Evolutionary conservation across 1,140 invertebrate species (phyloP), one percentile per base, ranked within the genome.

Genomic region (Kradibia gibbosae): DNA sequence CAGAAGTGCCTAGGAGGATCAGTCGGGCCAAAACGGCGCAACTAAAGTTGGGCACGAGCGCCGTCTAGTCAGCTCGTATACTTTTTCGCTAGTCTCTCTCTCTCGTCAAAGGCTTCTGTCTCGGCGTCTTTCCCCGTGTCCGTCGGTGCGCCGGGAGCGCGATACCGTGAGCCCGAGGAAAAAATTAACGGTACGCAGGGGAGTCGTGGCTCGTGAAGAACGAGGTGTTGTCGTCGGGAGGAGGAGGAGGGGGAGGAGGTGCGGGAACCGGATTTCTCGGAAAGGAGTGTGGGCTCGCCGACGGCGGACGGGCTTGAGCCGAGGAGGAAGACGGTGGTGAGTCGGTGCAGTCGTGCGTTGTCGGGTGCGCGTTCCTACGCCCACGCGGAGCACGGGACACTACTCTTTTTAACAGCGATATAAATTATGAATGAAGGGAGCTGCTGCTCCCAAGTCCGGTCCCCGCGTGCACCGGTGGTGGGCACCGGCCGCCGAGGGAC

Each of bases 201-300:
- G 50, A 75, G 31, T 4, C n/a, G n/a, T n/a, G n/a, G n/a, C n/a
- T n/a, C n/a, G n/a, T n/a, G n/a, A n/a, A n/a, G n/a, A n/a, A n/a
- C n/a, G n/a, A n/a, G n/a, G n/a, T n/a, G n/a, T n/a, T 25, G 11
- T 3, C 25, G 25, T 28, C 17, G 17, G 45, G 3, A 42, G 53
- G 55, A 8, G 28, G 53, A n/a, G 55, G 55, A 55, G 20, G 74
- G 45, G 55, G 22, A 13, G 1, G 39, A 71, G 36, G 15, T 53
- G 48, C n/a, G 28, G 85, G 83, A 87, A 86, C 86, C 87, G 88
- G 87, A 89, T 89, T 90, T 89, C 88, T 88, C 86, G 88, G 89
- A 89, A 90, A 88, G 88, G 89, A 83, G n/a, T n/a, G n/a, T n/a
- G n/a, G n/a, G n/a, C n/a, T n/a, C n/a, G n/a, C n/a, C n/a, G n/a